Evolutionary conservation across 2,888 invertebrate genomes (phyloP), one percentile per base, ranked within the genome.

Genomic region (Noctua janthina): DNA sequence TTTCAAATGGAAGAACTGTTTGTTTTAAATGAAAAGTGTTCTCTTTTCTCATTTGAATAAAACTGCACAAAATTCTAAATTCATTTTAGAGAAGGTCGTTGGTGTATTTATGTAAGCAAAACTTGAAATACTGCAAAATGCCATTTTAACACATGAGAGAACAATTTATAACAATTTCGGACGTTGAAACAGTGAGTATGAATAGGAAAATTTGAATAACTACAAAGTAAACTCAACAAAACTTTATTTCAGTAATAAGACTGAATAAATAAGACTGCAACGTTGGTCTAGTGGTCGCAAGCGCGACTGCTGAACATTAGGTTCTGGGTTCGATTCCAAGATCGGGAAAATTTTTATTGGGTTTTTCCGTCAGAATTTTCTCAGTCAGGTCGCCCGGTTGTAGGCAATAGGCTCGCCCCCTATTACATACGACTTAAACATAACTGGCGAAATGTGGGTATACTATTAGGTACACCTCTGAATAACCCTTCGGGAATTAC

Each of bases 131-230:
- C 49, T 49, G 23, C 51, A 59, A 43, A 74, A 43, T 20, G 10
- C 11, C 0, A 35, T 82, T 81, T 68, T 74, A 56, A 59, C 11
- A 56, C n/a, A 67, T 49, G 23, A 82, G 82, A 59, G 51, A 75
- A 82, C 43, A 35, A 29, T 67, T 81, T 72, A 29, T 29, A 79
- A 81, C 54, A 82, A 67, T 66, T 82, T 56, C 29, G 29, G 10
- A 56, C 39, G 46, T 69, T 76, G 54, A 17, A 39, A 69, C 23
- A 54, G 69, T 59, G 51, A 59, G 62, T 66, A 43, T 83, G 56
- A 83, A 81, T 43, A 66, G 49, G 11, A 46, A 20, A 66, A 83
- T 83, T 83, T 76, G 29, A 66, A 71, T 71, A 81, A 43, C 15
- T 71, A 62, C 70, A 71, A 62, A 66, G 29, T 46, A 39, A 59